Conservation (phyloP, 2,113 vertebrate genomes). For the Ellobius talpinus region DNA sequence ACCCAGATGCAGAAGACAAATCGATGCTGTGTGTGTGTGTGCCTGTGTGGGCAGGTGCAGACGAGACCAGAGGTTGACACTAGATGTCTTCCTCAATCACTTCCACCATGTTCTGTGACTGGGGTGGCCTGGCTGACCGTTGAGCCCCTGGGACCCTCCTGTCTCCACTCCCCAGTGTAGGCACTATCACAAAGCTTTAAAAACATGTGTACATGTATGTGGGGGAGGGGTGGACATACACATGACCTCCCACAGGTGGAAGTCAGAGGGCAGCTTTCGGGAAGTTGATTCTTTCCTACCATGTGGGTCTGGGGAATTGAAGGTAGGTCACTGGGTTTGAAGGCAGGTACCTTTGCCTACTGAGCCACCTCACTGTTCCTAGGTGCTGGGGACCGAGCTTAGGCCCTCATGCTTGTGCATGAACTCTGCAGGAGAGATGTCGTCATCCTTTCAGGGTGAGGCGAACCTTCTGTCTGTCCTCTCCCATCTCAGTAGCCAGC, state of each 20-base stretch:
- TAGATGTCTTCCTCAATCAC: background rate
- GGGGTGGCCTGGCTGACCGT: background rate
- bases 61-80: no score
- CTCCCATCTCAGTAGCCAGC: background rate
- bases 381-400: background rate
- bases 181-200: background rate
- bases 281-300: background rate
- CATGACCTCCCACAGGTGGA: background rate
- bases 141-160: background rate
- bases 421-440: background rate
- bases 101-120: background rate
- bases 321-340: background rate
- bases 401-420: no score
- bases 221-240: background rate
- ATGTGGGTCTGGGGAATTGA: background rate
- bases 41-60: background rate
- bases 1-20: background rate
- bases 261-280: background rate
- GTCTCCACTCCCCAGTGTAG: background rate
- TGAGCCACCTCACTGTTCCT: background rate
- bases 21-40: background rate
- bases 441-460: no score
- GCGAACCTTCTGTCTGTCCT: background rate
- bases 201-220: background rate
- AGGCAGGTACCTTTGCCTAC: background rate